Conservation (phyloP, 2,888 invertebrate genomes). For the Drosophila nigricruria region DNA sequence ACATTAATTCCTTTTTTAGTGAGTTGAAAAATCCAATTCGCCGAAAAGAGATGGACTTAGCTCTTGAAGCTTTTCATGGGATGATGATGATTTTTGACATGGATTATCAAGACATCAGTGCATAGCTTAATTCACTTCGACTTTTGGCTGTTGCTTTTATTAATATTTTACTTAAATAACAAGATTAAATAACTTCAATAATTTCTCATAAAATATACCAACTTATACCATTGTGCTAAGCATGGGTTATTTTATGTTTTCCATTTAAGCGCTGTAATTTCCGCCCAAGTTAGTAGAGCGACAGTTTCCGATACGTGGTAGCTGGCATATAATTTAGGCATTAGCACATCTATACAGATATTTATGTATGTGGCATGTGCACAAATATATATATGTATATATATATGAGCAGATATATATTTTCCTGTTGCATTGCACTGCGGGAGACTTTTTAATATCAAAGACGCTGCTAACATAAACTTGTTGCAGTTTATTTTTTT, state of each 20-base stretch:
- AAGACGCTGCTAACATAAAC: slow-evolving; percentile 33
- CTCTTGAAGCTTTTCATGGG: no score
- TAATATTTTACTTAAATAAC: not conserved
- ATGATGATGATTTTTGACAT: no score
- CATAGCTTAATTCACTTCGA: not conserved
- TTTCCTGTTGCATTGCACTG: slow-evolving; percentile 47
- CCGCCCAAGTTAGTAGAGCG: slow-evolving; percentile 74
- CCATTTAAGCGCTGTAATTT: slow-evolving; percentile 83
- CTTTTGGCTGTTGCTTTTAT: not conserved
- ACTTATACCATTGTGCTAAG: slow-evolving; percentile 28
- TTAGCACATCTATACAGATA: slow-evolving; percentile 48
- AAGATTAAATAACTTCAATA: not conserved
- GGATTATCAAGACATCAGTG: no score
- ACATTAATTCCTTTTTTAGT: no score
- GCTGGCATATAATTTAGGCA: slow-evolving; percentile 72
- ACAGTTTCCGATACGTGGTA: slow-evolving; percentile 65
- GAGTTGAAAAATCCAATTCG: no score
- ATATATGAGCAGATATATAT: slow-evolving; percentile 10
- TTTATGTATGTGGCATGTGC: slow-evolving; percentile 17
- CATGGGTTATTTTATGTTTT: slow-evolving; percentile 76
- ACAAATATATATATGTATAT: not conserved
- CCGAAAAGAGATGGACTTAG: no score
- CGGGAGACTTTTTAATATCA: slow-evolving; percentile 71
- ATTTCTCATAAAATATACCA: not conserved
- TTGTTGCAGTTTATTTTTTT: slow-evolving; percentile 54